phyloP scores from a whole-genome alignment of 2,797 vertebrate genomes.

The Nothura maculosa region DNA sequence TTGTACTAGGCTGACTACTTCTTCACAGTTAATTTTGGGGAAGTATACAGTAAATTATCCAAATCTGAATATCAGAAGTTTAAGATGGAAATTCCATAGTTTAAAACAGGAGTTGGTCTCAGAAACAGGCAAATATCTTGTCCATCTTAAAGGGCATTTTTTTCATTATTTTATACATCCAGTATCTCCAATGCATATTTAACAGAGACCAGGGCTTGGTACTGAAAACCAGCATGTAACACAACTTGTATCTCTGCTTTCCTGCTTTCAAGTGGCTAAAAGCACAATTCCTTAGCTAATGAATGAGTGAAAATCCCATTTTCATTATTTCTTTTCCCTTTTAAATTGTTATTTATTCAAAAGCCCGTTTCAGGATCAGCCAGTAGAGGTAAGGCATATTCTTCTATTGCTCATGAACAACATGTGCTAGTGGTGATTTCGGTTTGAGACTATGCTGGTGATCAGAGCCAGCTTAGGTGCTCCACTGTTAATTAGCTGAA shows the following conservation, averaged over 20 bases:
- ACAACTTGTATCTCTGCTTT: neutral
- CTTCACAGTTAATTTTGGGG: neutral
- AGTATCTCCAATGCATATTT: neutral
- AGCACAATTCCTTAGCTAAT: neutral
- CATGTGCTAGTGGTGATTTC: neutral
- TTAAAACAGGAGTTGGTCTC: slow-evolving; percentile 4
- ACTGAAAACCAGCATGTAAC: neutral
- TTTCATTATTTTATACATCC: neutral
- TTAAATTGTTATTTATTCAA: no score
- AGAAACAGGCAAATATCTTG: neutral
- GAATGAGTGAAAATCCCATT: neutral
- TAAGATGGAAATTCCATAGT: neutral
- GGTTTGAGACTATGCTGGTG: no score
- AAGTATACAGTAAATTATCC: neutral
- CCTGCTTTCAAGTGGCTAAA: neutral
- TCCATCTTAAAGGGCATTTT: neutral
- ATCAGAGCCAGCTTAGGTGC: no score
- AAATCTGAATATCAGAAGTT: neutral
- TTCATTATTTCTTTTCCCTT: neutral
- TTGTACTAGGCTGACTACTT: neutral
- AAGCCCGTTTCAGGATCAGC: neutral
- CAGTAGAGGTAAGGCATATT: neutral
- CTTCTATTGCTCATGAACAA: neutral
- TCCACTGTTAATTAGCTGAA: neutral
- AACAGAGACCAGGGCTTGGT: neutral